Evolutionary conservation across 2,113 vertebrate genomes (phyloP).

Genomic region (Rhea americana): DNA sequence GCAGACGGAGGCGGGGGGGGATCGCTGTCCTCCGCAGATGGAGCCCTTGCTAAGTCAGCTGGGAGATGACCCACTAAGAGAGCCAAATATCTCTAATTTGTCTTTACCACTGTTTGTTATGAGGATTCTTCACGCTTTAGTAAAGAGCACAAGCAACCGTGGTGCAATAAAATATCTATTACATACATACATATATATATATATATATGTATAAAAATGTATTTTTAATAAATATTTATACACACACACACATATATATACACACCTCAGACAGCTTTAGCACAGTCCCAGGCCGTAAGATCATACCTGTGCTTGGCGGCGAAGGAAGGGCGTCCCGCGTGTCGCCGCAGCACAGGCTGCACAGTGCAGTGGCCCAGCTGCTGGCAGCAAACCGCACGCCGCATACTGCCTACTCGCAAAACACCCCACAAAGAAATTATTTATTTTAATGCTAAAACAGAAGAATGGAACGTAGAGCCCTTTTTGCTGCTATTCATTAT

Average conservation of each 20-base stretch:
- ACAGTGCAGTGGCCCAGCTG: neutral
- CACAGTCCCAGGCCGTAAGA: neutral
- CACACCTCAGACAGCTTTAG: neutral
- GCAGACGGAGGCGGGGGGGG: slow-evolving; percentile 65
- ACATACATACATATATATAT: too few relatives aligned
- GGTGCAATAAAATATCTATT: neutral
- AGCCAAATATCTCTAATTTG: slow-evolving; percentile 66
- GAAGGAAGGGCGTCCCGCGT: neutral
- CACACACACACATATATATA: too few relatives aligned
- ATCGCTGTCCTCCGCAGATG: slow-evolving; percentile 64
- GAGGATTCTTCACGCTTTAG: slow-evolving; percentile 31
- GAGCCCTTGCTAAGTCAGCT: slow-evolving; percentile 65
- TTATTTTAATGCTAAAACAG: slow-evolving; percentile 5
- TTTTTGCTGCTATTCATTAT: slow-evolving; percentile 42
- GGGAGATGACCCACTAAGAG: slow-evolving; percentile 68
- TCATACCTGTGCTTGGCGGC: neutral
- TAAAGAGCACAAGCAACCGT: neutral
- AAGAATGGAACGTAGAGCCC: neutral
- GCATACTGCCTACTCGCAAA: neutral
- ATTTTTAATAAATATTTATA: too few relatives aligned
- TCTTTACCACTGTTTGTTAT: slow-evolving; percentile 46
- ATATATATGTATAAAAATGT: too few relatives aligned
- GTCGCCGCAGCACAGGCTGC: neutral
- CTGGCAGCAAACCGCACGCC: neutral
- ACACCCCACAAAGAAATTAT: neutral